Percentiles rank a stretch among this genome's conserved stretches.
Evolutionary conservation across 2,888 invertebrate species (phyloP).

Genomic region (Agrochola lychnidis): DNA sequence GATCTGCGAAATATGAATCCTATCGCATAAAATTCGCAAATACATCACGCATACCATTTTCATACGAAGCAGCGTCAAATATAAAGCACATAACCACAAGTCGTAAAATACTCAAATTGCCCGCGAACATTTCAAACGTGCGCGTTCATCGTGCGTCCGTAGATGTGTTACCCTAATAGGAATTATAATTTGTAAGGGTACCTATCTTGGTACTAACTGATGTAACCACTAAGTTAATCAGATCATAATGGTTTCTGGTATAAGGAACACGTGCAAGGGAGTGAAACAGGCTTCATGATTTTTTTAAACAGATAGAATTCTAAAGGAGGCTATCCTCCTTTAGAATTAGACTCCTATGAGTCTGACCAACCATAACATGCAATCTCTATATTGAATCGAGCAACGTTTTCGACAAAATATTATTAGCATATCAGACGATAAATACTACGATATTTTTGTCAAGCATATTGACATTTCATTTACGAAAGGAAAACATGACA

Average conservation of each 20-base stretch:
- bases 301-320: neutral
- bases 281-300: neutral
- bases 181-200: constrained; percentile 32
- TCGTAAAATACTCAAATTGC: neutral
- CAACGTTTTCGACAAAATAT: neutral
- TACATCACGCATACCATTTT: neutral
- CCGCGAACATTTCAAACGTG: neutral
- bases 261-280: constrained; percentile 13
- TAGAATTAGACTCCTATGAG: too few relatives aligned
- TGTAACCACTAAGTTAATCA: constrained; percentile 60
- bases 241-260: constrained; percentile 61
- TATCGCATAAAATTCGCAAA: neutral
- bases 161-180: constrained; percentile 18
- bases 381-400: neutral
- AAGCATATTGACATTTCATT: neutral
- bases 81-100: neutral
- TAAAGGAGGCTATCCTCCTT: too few relatives aligned
- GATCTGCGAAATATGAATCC: neutral
- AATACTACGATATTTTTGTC: constrained; percentile 1
- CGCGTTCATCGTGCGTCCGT: neutral
- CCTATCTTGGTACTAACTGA: constrained; percentile 52
- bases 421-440: constrained; percentile 17
- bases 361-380: neutral
- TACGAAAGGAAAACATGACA: neutral
- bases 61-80: constrained; percentile 14